phyloP scores from a whole-genome alignment of 2,888 invertebrate genomes.

The Rambutsinella grinnellia region DNA sequence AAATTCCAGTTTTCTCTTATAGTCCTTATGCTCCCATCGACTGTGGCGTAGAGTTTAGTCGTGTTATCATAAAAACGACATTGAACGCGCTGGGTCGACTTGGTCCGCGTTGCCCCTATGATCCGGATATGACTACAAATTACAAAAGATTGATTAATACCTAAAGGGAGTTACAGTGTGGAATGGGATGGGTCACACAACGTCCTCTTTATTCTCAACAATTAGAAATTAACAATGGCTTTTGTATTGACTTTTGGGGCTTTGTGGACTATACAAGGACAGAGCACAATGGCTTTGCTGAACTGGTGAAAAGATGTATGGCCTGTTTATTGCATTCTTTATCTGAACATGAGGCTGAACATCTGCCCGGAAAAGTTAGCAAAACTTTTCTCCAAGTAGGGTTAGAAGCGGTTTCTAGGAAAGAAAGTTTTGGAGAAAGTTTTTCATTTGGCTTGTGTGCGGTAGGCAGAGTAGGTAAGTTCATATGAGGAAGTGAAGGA shows the following conservation, averaged over 20 bases:
- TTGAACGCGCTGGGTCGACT: conserved; percentile 68
- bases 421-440: too few relatives aligned
- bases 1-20: conserved; percentile 95
- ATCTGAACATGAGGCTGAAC: not conserved
- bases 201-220: not conserved
- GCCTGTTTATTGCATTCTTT: not conserved
- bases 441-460: not conserved
- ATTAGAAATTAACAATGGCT: not conserved
- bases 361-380: not conserved
- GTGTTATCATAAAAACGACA: conserved; percentile 65
- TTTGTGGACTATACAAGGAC: too few relatives aligned
- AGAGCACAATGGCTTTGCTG: too few relatives aligned
- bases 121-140: conserved; percentile 74
- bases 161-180: not conserved
- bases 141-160: not conserved
- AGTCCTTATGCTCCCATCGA: conserved; percentile 71
- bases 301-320: not conserved
- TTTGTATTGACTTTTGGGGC: too few relatives aligned
- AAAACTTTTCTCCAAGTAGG: not conserved
- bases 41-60: conserved; percentile 57
- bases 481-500: conserved; percentile 38
- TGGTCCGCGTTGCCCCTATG: conserved; percentile 90
- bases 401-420: not conserved
- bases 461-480: not conserved
- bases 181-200: not conserved